A percentile compares a stretch with the other conserved stretches of the same genome.
These are phyloP conservation scores for Amblyteles armatorius DNA, from an alignment of 2,888 invertebrate species.

Conservation along the genomic window DNA sequence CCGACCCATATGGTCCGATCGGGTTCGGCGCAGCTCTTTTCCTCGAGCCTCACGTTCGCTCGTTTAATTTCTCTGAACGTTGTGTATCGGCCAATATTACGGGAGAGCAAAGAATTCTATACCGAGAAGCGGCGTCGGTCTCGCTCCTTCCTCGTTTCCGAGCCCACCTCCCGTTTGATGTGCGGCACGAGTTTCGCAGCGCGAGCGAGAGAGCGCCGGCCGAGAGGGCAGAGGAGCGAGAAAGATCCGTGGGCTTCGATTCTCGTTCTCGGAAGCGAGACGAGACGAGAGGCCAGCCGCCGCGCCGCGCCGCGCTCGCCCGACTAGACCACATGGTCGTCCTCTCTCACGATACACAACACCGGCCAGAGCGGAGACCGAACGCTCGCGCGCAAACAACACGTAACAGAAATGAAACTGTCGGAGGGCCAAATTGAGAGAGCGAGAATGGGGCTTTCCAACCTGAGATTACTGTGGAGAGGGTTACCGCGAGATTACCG, in stretches of 20 bases:
- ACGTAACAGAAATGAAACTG: background rate
- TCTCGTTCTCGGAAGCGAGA: constrained; percentile 76
- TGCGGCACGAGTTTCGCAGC: constrained; percentile 52
- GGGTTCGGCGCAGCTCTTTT: constrained; percentile 2
- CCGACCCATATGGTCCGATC: constrained; percentile 53
- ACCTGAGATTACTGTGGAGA: constrained; percentile 63
- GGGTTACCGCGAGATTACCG: constrained; percentile 68
- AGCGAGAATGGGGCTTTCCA: constrained; percentile 2
- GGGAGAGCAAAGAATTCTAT: constrained; percentile 25
- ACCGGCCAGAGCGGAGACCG: background rate
- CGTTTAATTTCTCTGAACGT: constrained; percentile 40
- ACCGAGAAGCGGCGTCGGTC: constrained; percentile 34
- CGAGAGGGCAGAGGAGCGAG: constrained; percentile 46
- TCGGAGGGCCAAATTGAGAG: constrained; percentile 1
- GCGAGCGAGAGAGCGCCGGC: constrained; percentile 25
- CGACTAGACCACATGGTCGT: constrained; percentile 70
- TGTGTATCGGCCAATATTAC: constrained; percentile 59
- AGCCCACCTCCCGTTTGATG: constrained; percentile 15
- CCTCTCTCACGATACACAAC: constrained; percentile 23
- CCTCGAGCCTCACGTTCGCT: constrained; percentile 1
- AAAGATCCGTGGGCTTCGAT: constrained; percentile 36
- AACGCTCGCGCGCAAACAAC: background rate
- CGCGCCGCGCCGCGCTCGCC: constrained; percentile 3
- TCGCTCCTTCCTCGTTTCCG: constrained; percentile 17
- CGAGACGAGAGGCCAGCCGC: constrained; percentile 53